Conservation (phyloP, 1,140 invertebrate species). For the Wiebesia pumilae region DNA sequence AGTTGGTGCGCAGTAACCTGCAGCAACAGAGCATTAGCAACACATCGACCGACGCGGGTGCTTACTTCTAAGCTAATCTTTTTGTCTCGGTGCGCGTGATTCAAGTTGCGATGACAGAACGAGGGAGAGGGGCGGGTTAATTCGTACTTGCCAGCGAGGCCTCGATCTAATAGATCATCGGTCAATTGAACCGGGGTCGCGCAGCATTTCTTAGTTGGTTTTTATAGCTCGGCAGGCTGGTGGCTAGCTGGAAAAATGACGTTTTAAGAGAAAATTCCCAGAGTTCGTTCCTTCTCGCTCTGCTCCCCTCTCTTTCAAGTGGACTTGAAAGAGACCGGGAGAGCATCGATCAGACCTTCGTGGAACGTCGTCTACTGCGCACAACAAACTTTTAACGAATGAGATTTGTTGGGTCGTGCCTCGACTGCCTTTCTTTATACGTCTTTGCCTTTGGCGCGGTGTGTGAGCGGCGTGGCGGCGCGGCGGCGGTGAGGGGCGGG, state of each 20-base stretch:
- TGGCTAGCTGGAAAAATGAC: conserved; percentile 27
- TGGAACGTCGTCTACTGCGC: conserved; percentile 19
- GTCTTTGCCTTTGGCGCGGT: conserved; percentile 1
- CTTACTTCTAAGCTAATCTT: background rate
- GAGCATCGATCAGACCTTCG: conserved; percentile 18
- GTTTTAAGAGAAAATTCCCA: conserved; percentile 32
- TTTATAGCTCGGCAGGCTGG: no score
- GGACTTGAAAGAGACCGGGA: conserved; percentile 33
- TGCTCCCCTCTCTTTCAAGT: background rate
- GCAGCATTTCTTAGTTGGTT: background rate
- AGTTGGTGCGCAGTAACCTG: background rate
- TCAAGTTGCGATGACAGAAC: background rate
- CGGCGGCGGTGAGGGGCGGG: background rate
- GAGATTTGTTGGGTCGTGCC: conserved; percentile 29
- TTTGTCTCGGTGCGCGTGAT: background rate
- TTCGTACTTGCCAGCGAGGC: background rate
- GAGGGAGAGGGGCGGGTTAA: background rate
- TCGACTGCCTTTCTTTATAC: conserved; percentile 40
- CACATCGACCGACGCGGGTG: background rate
- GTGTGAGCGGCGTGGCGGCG: background rate
- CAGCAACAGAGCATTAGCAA: no score
- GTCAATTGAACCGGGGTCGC: background rate
- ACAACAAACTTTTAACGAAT: conserved; percentile 28
- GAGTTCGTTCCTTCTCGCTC: background rate
- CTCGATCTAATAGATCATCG: conserved; percentile 33